Evolutionary conservation across 2,888 invertebrate species (phyloP).

Genomic region (Leucoma salicis): DNA sequence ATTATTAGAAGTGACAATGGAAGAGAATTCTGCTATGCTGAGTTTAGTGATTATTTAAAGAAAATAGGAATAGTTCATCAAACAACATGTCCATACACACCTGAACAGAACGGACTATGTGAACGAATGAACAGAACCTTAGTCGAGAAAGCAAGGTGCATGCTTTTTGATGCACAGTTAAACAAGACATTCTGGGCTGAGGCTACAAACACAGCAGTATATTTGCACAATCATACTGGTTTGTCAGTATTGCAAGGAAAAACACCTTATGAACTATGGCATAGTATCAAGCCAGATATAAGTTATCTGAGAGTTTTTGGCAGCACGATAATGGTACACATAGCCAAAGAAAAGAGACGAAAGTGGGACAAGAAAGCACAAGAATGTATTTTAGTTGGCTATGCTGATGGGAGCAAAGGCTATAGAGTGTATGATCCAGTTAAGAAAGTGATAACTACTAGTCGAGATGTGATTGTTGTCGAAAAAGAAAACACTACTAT

Average conservation of each 20-base stretch:
- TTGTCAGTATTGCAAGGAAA: not conserved
- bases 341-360: not conserved
- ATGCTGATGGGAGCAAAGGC: not conserved
- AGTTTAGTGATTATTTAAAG: not conserved
- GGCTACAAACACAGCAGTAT: conserved; percentile 1
- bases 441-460: not conserved
- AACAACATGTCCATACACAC: not conserved
- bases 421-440: not conserved
- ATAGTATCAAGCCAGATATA: not conserved
- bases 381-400: conserved; percentile 1
- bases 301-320: not conserved
- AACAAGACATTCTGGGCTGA: not conserved
- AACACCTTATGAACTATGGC: conserved; percentile 3
- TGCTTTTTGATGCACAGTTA: conserved; percentile 2
- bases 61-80: not conserved
- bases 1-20: conserved; percentile 4
- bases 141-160: not conserved
- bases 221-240: conserved; percentile 1
- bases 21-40: not conserved
- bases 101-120: conserved; percentile 3
- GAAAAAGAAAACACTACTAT: not conserved
- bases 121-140: not conserved
- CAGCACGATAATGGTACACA: conserved; percentile 1
- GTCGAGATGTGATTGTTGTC: conserved; percentile 8
- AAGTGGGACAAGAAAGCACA: conserved; percentile 2